These are phyloP conservation scores for Lymantria monacha DNA, from an alignment of 2,888 invertebrate genomes.

Conservation along the genomic window DNA sequence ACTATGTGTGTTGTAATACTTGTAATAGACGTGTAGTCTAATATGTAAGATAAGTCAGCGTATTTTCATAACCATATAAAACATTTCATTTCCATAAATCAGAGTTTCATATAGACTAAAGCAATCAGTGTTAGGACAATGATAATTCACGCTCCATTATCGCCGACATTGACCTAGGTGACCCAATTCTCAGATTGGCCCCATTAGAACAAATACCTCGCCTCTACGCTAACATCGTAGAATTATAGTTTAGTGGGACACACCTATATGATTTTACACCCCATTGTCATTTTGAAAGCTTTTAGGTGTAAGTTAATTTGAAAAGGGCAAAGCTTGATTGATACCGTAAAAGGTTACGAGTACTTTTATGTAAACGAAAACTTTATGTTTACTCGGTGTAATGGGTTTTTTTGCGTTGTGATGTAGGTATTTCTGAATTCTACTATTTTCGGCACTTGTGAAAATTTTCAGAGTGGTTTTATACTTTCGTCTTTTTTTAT, in stretches of 20 bases:
- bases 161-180: conserved; percentile 57
- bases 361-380: too few species aligned
- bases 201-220: conserved; percentile 55
- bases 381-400: too few species aligned
- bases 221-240: conserved; percentile 28
- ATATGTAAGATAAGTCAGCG: too few species aligned
- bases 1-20: too few species aligned
- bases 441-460: too few species aligned
- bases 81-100: too few species aligned
- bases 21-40: too few species aligned
- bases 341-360: background rate
- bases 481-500: too few species aligned
- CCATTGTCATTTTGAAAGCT: conserved; percentile 41
- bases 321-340: background rate
- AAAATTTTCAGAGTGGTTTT: too few species aligned
- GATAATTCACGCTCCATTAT: conserved; percentile 45
- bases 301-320: conserved; percentile 23
- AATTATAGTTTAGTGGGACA: conserved; percentile 29
- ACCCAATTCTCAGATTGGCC: conserved; percentile 55
- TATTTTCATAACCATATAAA: too few species aligned
- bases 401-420: too few species aligned
- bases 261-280: conserved; percentile 52
- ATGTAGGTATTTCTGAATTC: too few species aligned
- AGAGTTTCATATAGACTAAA: conserved; percentile 31
- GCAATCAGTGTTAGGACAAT: conserved; percentile 22